phyloP scores from a whole-genome alignment of 2,797 vertebrate genomes.

The Neomorphus geoffroyi region DNA sequence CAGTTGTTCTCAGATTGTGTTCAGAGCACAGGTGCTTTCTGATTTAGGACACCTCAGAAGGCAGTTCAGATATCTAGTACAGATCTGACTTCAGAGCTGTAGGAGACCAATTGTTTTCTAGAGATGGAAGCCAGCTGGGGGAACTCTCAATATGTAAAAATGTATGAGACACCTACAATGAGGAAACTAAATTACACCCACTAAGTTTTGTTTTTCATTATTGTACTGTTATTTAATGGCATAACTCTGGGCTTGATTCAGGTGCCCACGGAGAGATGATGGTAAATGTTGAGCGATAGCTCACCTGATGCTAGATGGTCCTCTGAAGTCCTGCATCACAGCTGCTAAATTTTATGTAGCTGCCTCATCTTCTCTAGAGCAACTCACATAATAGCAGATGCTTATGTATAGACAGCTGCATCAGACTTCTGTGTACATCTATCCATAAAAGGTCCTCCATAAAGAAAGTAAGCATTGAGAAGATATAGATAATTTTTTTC shows the following conservation, averaged over 20 bases:
- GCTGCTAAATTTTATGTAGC: background rate
- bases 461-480: background rate
- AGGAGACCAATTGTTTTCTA: background rate
- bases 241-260: background rate
- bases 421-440: background rate
- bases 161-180: background rate
- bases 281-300: accelerated
- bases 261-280: accelerated
- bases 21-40: background rate
- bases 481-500: background rate
- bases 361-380: background rate
- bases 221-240: background rate
- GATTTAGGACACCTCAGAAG: background rate
- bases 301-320: background rate
- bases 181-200: background rate
- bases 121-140: background rate
- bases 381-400: background rate
- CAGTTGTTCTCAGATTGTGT: too few relatives aligned
- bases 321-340: background rate
- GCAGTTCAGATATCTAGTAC: background rate
- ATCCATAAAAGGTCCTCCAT: background rate
- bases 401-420: accelerated
- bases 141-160: background rate
- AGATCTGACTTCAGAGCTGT: background rate
- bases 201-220: background rate